phyloP scores from a whole-genome alignment of 1,140 invertebrate species.

The Trachymyrmex septentrionalis region DNA sequence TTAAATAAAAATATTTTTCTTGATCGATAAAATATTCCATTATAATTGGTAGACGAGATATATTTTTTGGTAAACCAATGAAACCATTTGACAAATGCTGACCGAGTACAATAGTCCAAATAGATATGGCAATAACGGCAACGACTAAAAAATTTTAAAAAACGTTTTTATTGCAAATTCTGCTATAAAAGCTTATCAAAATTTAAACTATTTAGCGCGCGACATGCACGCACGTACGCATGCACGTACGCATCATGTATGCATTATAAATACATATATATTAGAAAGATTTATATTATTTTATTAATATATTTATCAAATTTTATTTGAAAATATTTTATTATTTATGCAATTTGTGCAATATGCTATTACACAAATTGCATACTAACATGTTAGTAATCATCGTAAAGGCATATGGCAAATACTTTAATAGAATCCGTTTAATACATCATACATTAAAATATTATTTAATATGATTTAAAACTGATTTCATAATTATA shows the following conservation, averaged over 20 bases:
- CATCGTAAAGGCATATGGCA: background rate
- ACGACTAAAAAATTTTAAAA: background rate
- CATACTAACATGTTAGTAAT: background rate
- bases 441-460: background rate
- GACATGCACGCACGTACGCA: too few species aligned
- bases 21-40: conserved; percentile 28
- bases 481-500: background rate
- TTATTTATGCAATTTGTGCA: background rate
- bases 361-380: too few species aligned
- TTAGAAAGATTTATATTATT: too few species aligned
- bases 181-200: background rate
- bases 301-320: too few species aligned
- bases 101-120: too few species aligned
- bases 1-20: conserved; percentile 1
- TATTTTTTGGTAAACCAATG: background rate
- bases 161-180: background rate
- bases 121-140: background rate
- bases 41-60: background rate
- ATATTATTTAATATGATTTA: background rate
- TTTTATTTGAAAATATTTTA: too few species aligned
- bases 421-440: background rate
- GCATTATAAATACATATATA: background rate
- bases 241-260: background rate
- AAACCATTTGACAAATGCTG: background rate
- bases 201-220: too few species aligned